Percentiles rank a stretch among this genome's conserved stretches.
Evolutionary conservation across 1,140 invertebrate species (phyloP).

Genomic region (Drosophila chauvacae): DNA sequence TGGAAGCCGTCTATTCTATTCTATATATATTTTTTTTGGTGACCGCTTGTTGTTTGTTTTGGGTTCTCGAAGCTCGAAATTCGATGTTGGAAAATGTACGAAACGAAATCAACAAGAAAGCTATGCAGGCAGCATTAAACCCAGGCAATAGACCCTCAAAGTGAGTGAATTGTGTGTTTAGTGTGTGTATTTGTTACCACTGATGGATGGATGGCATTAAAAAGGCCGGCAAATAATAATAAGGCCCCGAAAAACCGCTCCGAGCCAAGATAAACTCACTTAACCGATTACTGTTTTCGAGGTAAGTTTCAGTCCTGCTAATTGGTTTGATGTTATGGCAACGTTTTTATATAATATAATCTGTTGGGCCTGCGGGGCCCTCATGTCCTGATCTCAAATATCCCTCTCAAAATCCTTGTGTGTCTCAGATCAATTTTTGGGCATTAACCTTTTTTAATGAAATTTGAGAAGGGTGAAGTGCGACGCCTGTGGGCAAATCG

Average conservation of each 20-base stretch:
- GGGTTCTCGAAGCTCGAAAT: slow-evolving; percentile 13
- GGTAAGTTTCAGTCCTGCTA: slow-evolving; percentile 15
- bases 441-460: slow-evolving; percentile 1
- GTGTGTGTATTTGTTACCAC: slow-evolving; percentile 11
- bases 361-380: background rate
- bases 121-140: background rate
- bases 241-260: background rate
- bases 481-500: background rate
- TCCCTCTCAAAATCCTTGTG: background rate
- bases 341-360: slow-evolving; percentile 1
- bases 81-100: slow-evolving; percentile 15
- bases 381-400: slow-evolving; percentile 12
- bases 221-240: slow-evolving; percentile 28
- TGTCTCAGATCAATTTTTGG: background rate
- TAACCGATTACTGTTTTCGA: slow-evolving; percentile 1
- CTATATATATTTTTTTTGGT: slow-evolving; percentile 25
- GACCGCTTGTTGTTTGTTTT: slow-evolving; percentile 21
- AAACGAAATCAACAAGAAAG: slow-evolving; percentile 29
- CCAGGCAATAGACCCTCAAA: slow-evolving; percentile 19
- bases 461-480: slow-evolving; percentile 9
- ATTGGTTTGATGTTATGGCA: slow-evolving; percentile 20
- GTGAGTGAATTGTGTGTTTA: slow-evolving; percentile 16
- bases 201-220: slow-evolving; percentile 32
- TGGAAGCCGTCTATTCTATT: slow-evolving; percentile 3
- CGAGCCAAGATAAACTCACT: slow-evolving; percentile 12